A percentile compares a stretch with the other conserved stretches of the same genome.
Conservation (phyloP, 2,113 vertebrate genomes). For the Petaurus breviceps region DNA sequence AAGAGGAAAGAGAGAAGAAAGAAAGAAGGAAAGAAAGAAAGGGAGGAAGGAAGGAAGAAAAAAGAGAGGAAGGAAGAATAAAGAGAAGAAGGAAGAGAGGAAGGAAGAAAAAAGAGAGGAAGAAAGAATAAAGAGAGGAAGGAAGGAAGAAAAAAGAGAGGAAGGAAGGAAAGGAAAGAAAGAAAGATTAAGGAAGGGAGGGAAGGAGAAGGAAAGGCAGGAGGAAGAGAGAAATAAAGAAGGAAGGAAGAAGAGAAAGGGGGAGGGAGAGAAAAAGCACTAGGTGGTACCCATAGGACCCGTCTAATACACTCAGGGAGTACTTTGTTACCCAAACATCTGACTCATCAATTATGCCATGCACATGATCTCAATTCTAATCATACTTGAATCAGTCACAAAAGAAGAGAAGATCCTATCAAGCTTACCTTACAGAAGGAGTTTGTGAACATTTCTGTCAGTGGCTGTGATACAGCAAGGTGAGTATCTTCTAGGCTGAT, state of each 20-base stretch:
- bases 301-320: background rate
- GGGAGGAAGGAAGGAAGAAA: fast-evolving
- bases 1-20: background rate
- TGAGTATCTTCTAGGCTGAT: conserved; percentile 93
- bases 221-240: background rate
- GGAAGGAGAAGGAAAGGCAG: background rate
- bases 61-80: background rate
- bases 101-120: background rate
- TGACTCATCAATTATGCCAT: conserved; percentile 9
- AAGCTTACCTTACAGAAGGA: conserved; percentile 92
- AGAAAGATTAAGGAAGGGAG: background rate
- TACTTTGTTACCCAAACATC: conserved; percentile 33
- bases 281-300: background rate
- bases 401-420: conserved; percentile 45
- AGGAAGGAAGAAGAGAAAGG: background rate
- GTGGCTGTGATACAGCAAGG: conserved; percentile 90
- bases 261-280: background rate
- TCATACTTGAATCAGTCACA: conserved; percentile 12
- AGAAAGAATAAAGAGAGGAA: background rate
- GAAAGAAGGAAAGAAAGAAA: no score
- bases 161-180: background rate
- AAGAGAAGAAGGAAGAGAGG: no score
- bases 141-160: background rate
- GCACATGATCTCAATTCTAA: conserved; percentile 1
- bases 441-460: conserved; percentile 94